These are phyloP conservation scores for Crossaster papposus DNA, from an alignment of 53 echinoderm and acorn worm genomes.

Conservation along the genomic window DNA sequence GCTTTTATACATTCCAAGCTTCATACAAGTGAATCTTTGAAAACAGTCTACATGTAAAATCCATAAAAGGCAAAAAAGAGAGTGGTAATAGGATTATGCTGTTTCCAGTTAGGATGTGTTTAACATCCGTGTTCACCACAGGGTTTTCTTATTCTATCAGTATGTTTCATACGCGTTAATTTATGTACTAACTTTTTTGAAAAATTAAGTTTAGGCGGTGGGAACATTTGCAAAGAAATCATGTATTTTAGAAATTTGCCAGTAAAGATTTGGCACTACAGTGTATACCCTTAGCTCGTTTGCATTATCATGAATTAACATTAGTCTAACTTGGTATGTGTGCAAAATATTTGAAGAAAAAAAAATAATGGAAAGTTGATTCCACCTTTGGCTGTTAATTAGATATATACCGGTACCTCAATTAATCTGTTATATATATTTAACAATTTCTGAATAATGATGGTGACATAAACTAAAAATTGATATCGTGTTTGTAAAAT, in stretches of 20 bases:
- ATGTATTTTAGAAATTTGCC: neutral
- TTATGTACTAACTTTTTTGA: neutral
- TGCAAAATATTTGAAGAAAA: neutral
- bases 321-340: neutral
- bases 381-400: conserved; percentile 12
- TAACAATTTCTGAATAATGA: conserved; percentile 6
- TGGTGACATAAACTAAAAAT: neutral
- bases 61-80: too few species aligned
- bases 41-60: too few species aligned
- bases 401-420: conserved; percentile 52
- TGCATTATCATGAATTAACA: neutral
- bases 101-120: too few species aligned
- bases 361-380: conserved; percentile 40
- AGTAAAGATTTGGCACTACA: neutral
- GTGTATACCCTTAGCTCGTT: neutral
- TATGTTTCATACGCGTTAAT: too few species aligned
- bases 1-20: too few species aligned
- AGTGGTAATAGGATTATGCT: too few species aligned
- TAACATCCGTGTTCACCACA: too few species aligned
- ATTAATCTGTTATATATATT: neutral
- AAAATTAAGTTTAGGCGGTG: neutral
- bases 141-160: too few species aligned
- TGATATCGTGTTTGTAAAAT: conserved; percentile 4
- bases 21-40: too few species aligned
- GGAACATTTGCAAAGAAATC: neutral